phyloP scores from a whole-genome alignment of 2,797 vertebrate species.

The Lophotriccus pileatus region DNA sequence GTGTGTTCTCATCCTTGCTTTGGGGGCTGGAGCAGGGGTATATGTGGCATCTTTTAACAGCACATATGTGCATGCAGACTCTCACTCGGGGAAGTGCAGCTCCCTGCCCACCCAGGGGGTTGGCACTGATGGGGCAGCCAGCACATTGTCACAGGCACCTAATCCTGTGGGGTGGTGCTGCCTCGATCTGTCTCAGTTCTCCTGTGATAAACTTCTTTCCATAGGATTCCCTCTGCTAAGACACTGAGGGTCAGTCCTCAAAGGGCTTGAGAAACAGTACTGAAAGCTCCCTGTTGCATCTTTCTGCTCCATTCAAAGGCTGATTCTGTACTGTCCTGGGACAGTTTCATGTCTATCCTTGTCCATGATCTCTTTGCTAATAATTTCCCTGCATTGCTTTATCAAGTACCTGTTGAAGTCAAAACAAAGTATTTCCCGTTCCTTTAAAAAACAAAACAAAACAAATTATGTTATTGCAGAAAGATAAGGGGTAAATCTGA shows the following conservation, averaged over 20 bases:
- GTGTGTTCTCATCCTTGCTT: background rate
- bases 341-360: background rate
- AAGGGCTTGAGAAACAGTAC: background rate
- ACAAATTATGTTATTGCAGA: background rate
- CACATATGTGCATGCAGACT: background rate
- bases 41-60: accelerated
- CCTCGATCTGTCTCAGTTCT: background rate
- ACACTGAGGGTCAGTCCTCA: background rate
- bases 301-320: background rate
- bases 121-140: background rate
- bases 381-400: background rate
- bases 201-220: background rate
- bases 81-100: background rate
- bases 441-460: background rate
- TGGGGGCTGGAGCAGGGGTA: background rate
- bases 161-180: background rate
- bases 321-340: background rate
- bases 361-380: background rate
- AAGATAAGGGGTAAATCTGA: background rate
- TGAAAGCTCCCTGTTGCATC: background rate
- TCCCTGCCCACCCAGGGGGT: background rate
- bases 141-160: accelerated
- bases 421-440: background rate
- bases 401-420: background rate
- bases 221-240: background rate